phyloP scores from a whole-genome alignment of 2,888 invertebrate genomes.

The Argynnis bischoffii region DNA sequence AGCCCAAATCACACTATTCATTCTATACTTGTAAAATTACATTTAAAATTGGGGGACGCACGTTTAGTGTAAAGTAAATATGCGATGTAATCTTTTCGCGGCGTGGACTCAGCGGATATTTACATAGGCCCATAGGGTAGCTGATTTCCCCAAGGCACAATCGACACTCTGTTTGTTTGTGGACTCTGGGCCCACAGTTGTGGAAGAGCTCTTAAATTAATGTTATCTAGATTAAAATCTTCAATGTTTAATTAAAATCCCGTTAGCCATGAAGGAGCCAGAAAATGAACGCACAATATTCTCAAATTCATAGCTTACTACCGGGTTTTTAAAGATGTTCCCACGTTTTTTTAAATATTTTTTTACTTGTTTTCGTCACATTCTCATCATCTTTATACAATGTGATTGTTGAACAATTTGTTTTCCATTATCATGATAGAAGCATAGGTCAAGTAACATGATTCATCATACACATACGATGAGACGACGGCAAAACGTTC shows the following conservation, averaged over 20 bases:
- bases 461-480: constrained; percentile 28
- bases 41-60: constrained; percentile 19
- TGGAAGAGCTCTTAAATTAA: constrained; percentile 36
- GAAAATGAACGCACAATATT: neutral
- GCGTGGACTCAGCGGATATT: constrained; percentile 34
- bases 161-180: constrained; percentile 44
- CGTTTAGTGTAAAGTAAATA: constrained; percentile 39
- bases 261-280: constrained; percentile 19
- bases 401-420: constrained; percentile 28
- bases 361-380: no score
- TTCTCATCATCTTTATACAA: neutral
- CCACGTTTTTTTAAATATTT: no score
- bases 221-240: constrained; percentile 69
- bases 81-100: constrained; percentile 32
- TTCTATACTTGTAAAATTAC: constrained; percentile 10
- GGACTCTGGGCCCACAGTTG: constrained; percentile 10
- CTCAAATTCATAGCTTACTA: neutral
- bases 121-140: constrained; percentile 41
- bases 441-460: constrained; percentile 45
- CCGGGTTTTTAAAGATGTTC: neutral
- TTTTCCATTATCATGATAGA: constrained; percentile 34
- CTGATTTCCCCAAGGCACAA: constrained; percentile 62
- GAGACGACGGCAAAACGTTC: neutral
- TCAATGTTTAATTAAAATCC: constrained; percentile 37
- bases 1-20: neutral